Evolutionary conservation across 2,888 invertebrate genomes (phyloP), one percentile per base, ranked within the genome.

Genomic region (Lutraria lutraria): DNA sequence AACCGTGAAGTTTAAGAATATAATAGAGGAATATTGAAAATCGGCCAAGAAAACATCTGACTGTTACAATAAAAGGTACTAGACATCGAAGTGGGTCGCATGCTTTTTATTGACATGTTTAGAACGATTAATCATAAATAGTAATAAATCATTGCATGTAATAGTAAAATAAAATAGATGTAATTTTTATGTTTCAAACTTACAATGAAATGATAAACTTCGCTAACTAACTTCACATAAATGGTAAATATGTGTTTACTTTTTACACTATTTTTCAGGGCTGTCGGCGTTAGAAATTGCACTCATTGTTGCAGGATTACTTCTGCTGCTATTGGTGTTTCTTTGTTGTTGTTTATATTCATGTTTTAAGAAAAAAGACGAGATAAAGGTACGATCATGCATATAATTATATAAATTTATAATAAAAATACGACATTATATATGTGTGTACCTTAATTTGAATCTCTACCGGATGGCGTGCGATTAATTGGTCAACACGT

Each of bases 321-420:
- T 83, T 19, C n/a, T 34, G 6, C n/a, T 83, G 19, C n/a, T 83
- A 6, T 43, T 83, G 29, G n/a, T 68, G 25, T 43, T 68, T 13
- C n/a, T 52, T 16, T 31, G 31, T 19, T 83, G 72, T 53, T 83
- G 60, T 63, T 15, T 81, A n/a, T 76, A 76, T 76, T 19, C 10
- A 34, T 76, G 29, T 19, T 76, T 76, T 19, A 76, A 76, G 76
- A 31, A 25, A 76, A 76, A 76, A 19, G 53, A 81, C 12, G 25
- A n/a, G 52, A 34, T n/a, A 53, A 25, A 81, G 16, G 53, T 52
- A 52, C n/a, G 25, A 54, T 15, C 19, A 19, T 52, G 15, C 52
- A 53, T 52, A n/a, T 16, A 31, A 68, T 25, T 68, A 25, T 13
- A 21, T 3, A 60, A 12, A 15, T 56, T n/a, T n/a, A n/a, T n/a